Evolutionary conservation across 2,888 invertebrate species (phyloP), one percentile per base, ranked within the genome.

Genomic region (Noctua fimbriata): DNA sequence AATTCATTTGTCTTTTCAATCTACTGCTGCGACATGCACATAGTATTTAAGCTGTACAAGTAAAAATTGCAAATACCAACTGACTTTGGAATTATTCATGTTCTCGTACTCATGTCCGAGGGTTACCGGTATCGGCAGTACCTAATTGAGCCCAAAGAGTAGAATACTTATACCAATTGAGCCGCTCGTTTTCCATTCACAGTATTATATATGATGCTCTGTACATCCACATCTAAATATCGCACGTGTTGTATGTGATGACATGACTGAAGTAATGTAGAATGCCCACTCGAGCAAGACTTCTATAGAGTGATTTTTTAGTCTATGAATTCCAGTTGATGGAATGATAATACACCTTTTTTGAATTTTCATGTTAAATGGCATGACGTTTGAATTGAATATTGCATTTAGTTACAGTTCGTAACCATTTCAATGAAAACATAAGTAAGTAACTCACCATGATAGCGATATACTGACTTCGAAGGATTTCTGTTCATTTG

Each of bases 271-370:
- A 3, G 47, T 32, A 60, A 73, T 83, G 21, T 66, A 60, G n/a
- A 74, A 55, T 44, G 32, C 36, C 36, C 4, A 66, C 16, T n/a
- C n/a, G 41, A 73, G n/a, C 28, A 49, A 28, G 18, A 16, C 36
- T 47, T 47, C 16, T 77, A 36, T 28, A 58, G 32, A 71, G 41
- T 60, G n/a, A 55, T 71, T 52, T 71, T 52, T 44, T 58, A 47
- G 41, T 80, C 47, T 73, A 32, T 81, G 41, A 10, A 49, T 67
- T 32, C 32, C 7, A 47, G 28, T 69, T 24, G 21, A 28, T 76
- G 24, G 24, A 77, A 74, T 75, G 78, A 73, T 58, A 69, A 63
- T 36, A 41, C 63, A 74, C 12, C 78, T 73, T 73, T 77, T 77
- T 71, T 71, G n/a, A 70, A 24, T 55, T 44, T 36, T n/a, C 36